A percentile compares a stretch with the other conserved stretches of the same genome.
Evolutionary conservation across 2,888 invertebrate genomes (phyloP).

Genomic region (Metalampra italica): DNA sequence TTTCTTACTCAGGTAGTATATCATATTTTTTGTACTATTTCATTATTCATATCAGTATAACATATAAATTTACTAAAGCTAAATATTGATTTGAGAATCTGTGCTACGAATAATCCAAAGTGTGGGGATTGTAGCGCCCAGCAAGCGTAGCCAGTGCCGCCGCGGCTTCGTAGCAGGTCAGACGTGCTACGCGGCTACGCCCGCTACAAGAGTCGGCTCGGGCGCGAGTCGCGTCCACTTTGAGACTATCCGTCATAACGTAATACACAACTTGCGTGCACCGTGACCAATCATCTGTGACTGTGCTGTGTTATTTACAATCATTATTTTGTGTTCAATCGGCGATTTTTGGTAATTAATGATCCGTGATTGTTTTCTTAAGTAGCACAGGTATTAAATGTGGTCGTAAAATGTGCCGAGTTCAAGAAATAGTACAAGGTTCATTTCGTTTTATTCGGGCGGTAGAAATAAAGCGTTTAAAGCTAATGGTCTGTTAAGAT

Average conservation of each 20-base stretch:
- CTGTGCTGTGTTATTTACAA: conserved; percentile 39
- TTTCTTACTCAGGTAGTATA: neutral
- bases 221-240: conserved; percentile 11
- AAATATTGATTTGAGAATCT: conserved; percentile 72
- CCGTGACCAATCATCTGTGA: conserved; percentile 29
- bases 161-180: conserved; percentile 57
- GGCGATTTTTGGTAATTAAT: conserved; percentile 9
- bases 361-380: conserved; percentile 9
- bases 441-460: conserved; percentile 49
- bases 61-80: conserved; percentile 30
- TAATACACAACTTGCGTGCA: conserved; percentile 16
- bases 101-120: conserved; percentile 64
- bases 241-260: neutral
- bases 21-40: neutral
- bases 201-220: conserved; percentile 18
- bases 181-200: conserved; percentile 42
- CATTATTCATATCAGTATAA: neutral
- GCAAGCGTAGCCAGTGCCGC: conserved; percentile 65
- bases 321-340: conserved; percentile 5
- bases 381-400: conserved; percentile 15
- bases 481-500: conserved; percentile 67
- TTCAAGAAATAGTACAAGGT: conserved; percentile 35
- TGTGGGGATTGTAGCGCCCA: conserved; percentile 59
- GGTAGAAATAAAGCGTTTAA: conserved; percentile 48
- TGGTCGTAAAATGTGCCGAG: conserved; percentile 37